phyloP scores from a whole-genome alignment of 2,113 vertebrate species.

The Lynx canadensis region DNA sequence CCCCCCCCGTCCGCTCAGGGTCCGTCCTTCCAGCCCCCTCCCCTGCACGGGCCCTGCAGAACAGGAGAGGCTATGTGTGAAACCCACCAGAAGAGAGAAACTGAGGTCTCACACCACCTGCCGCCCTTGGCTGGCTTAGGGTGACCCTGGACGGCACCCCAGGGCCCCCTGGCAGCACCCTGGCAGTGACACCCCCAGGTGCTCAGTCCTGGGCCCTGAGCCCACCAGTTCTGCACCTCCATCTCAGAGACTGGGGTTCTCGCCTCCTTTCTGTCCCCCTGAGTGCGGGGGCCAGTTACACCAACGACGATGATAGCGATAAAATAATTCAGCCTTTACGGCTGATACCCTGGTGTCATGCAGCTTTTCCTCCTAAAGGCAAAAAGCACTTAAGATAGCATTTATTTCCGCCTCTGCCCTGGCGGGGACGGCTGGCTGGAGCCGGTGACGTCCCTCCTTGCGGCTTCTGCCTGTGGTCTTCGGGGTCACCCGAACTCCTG shows the following conservation, averaged over 20 bases:
- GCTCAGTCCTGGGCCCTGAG: accelerated
- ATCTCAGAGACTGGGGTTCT: not conserved
- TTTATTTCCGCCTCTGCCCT: not conserved
- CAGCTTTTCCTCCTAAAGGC: not conserved
- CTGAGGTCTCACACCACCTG: accelerated
- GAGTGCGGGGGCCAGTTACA: accelerated
- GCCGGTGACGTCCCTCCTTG: not conserved
- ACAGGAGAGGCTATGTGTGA: too few species aligned
- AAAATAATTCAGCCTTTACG: not conserved
- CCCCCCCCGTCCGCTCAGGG: not conserved
- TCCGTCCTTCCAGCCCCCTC: accelerated
- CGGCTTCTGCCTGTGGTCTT: not conserved
- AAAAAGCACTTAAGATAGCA: not conserved
- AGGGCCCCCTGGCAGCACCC: not conserved
- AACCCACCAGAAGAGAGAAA: accelerated
- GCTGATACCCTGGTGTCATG: not conserved
- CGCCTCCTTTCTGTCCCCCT: not conserved
- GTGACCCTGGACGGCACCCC: not conserved
- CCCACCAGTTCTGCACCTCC: not conserved
- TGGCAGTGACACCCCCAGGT: not conserved
- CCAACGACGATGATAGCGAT: accelerated
- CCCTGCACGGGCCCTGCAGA: not conserved
- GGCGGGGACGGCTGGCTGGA: accelerated
- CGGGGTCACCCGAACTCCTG: not conserved
- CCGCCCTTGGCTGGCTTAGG: not conserved